Conservation (phyloP, 2,113 vertebrate genomes). For the Tetrao urogallus region DNA sequence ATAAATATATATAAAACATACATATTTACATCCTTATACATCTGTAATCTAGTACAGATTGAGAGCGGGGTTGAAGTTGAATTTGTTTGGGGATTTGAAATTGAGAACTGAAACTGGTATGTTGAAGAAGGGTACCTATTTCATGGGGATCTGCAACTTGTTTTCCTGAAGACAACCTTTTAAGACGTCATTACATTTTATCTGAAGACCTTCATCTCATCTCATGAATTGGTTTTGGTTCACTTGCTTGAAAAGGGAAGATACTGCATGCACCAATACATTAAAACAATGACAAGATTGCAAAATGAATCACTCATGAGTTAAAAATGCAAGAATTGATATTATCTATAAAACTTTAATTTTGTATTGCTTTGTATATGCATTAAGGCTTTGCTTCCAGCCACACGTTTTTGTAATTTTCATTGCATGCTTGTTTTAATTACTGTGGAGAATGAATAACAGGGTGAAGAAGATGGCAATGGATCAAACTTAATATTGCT, state of each 20-base stretch:
- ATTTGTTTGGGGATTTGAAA: background rate
- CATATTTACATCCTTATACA: background rate
- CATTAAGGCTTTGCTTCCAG: conserved; percentile 34
- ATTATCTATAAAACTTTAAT: conserved; percentile 56
- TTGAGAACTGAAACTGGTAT: background rate
- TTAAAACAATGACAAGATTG: background rate
- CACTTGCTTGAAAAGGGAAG: background rate
- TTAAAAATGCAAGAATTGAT: conserved; percentile 42
- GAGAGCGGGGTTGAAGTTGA: background rate
- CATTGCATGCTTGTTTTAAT: conserved; percentile 51
- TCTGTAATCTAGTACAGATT: background rate
- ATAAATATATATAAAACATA: background rate
- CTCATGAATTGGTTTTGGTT: background rate
- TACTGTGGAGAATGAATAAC: conserved; percentile 21
- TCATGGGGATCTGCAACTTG: background rate
- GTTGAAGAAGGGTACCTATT: background rate
- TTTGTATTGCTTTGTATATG: conserved; percentile 29
- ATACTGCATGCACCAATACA: background rate
- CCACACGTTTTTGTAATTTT: conserved; percentile 19
- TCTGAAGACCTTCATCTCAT: background rate
- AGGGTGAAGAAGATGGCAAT: conserved; percentile 27
- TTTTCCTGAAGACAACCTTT: background rate
- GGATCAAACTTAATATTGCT: conserved; percentile 29
- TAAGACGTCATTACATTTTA: background rate
- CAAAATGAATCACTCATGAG: background rate